Evolutionary conservation across 2,113 vertebrate genomes (phyloP).

Genomic region (Rhinogobius similis): DNA sequence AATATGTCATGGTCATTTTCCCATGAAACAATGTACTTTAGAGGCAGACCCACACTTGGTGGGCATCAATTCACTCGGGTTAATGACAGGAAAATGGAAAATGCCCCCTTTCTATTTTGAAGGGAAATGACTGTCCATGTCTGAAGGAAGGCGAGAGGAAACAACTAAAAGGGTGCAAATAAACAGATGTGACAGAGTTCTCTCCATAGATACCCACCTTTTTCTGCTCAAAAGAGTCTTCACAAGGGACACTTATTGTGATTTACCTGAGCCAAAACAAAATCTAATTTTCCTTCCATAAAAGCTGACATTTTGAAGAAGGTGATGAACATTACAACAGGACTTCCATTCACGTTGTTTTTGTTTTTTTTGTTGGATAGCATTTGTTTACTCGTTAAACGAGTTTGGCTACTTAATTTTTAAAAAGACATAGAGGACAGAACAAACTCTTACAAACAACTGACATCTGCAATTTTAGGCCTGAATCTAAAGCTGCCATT

Average conservation of each 20-base stretch:
- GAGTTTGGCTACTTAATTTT: not conserved
- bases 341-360: constrained; percentile 70
- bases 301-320: constrained; percentile 83
- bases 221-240: constrained; percentile 69
- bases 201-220: constrained; percentile 75
- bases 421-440: not conserved
- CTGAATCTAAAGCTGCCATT: constrained; percentile 67
- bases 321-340: constrained; percentile 82
- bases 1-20: constrained; percentile 73
- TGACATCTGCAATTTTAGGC: not conserved
- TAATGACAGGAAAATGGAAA: constrained; percentile 54
- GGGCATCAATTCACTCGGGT: constrained; percentile 61
- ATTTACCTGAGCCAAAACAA: constrained; percentile 85
- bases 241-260: constrained; percentile 81
- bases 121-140: constrained; percentile 60
- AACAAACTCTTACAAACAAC: not conserved
- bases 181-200: constrained; percentile 76
- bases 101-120: constrained; percentile 63
- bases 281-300: constrained; percentile 89
- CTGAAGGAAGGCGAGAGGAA: constrained; percentile 56
- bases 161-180: constrained; percentile 59
- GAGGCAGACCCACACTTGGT: constrained; percentile 74
- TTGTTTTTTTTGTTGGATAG: constrained; percentile 67
- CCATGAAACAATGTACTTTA: constrained; percentile 73
- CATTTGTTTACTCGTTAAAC: not conserved